phyloP scores from a whole-genome alignment of 2,113 vertebrate genomes.

The Cavia aperea region DNA sequence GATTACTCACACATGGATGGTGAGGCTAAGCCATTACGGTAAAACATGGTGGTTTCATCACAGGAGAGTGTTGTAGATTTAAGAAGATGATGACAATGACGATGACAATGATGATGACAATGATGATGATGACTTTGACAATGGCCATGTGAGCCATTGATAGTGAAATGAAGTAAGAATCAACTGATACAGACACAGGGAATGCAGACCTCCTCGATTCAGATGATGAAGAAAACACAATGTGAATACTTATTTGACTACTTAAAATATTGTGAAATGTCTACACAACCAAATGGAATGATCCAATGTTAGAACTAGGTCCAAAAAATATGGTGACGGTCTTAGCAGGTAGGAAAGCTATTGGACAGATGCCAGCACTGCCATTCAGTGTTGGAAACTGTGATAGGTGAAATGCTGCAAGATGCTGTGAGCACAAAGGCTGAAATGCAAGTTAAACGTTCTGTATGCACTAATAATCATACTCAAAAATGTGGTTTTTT shows the following conservation, averaged over 20 bases:
- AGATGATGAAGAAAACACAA: background rate
- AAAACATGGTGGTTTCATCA: background rate
- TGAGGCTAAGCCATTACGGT: background rate
- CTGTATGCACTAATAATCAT: background rate
- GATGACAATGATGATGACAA: too few relatives aligned
- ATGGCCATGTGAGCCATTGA: background rate
- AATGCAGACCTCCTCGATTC: background rate
- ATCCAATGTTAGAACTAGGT: background rate
- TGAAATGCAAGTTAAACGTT: background rate
- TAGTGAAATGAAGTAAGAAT: background rate
- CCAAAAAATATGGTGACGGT: background rate
- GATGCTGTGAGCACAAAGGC: background rate
- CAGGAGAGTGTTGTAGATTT: background rate
- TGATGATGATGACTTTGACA: too few relatives aligned
- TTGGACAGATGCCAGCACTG: background rate
- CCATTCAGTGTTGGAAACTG: background rate
- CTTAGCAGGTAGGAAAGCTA: background rate
- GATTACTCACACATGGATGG: background rate
- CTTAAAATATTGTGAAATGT: background rate
- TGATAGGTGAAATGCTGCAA: background rate
- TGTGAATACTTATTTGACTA: background rate
- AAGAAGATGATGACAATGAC: background rate
- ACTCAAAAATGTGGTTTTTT: background rate
- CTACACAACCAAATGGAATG: background rate
- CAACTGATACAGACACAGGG: background rate